Evolutionary conservation across 1,140 invertebrate genomes (phyloP), one percentile per base, ranked within the genome.

Genomic region (Drosophila obscura): DNA sequence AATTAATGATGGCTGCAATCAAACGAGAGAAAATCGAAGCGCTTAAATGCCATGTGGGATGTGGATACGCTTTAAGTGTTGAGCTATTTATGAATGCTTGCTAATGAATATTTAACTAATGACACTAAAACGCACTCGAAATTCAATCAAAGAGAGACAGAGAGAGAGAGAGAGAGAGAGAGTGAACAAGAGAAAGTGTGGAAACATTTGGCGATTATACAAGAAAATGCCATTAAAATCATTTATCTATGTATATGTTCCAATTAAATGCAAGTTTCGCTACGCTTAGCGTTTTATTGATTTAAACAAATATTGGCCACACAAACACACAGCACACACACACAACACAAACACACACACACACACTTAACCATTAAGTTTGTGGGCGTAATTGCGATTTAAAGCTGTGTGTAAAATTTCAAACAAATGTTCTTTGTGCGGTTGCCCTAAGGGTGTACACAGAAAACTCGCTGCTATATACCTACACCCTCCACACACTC

Each of bases 271-370:
- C n/a, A 48, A 72, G 67, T 59, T 52, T 66, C 58, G 56, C 63
- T 13, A 19, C 28, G 58, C 74, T 69, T 56, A 82, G 64, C 79
- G 56, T 35, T 41, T 58, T 60, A 82, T 82, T 78, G 65, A 78
- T 71, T 77, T 82, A 75, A 61, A 50, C 71, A 82, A 75, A 82
- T 82, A 82, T 75, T 71, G 49, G 74, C 39, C 43, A 8, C 16
- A 49, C 68, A 76, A 64, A n/a, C 15, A 53, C 6, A 44, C n/a
- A 22, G 39, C 44, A 64, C 9, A 31, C n/a, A n/a, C 15, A 53
- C 6, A 44, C n/a, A 22, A 44, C 44, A 64, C 9, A 31, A 31
- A 41, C 11, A 31, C 35, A 59, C 8, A 52, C 19, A 44, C 22
- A 62, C 39, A 11, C 41, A 77, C 28, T 9, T 1, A 28, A 1